Conservation (phyloP, 2,888 invertebrate genomes). For the Torymus aiolomorphi region DNA sequence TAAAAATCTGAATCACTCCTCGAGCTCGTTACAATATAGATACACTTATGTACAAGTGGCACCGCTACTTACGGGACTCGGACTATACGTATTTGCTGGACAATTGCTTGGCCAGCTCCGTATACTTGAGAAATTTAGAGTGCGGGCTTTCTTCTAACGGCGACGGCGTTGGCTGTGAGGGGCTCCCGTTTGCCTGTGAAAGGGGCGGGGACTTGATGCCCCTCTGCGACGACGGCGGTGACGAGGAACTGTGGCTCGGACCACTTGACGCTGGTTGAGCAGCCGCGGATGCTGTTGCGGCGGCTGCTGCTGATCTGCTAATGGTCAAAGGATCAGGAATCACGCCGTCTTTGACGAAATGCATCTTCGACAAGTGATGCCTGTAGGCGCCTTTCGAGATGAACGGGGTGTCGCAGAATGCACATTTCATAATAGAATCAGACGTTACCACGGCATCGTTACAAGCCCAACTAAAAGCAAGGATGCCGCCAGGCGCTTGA, state of each 20-base stretch:
- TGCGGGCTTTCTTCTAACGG: conserved; percentile 90
- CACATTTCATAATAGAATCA: conserved; percentile 94
- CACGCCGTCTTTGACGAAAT: conserved; percentile 94
- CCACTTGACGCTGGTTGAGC: conserved; percentile 75
- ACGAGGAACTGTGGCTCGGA: conserved; percentile 69
- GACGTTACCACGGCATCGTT: conserved; percentile 92
- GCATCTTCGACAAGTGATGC: conserved; percentile 96
- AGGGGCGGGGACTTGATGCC: conserved; percentile 77
- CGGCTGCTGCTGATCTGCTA: conserved; percentile 77
- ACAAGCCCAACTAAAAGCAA: conserved; percentile 96
- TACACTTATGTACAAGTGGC: conserved; percentile 75
- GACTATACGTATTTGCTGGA: conserved; percentile 96
- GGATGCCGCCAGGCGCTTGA: conserved; percentile 87
- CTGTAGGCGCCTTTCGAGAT: conserved; percentile 97
- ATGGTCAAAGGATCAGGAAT: conserved; percentile 83
- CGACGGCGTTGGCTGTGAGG: conserved; percentile 77
- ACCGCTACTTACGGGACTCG: conserved; percentile 76
- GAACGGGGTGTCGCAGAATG: conserved; percentile 96
- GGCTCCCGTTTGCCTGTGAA: conserved; percentile 74
- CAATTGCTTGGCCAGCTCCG: conserved; percentile 97
- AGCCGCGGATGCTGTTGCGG: conserved; percentile 70
- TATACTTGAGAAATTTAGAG: conserved; percentile 98
- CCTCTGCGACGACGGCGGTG: conserved; percentile 78
- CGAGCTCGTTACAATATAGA: conserved; percentile 72
- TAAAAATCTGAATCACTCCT: conserved; percentile 54